Percentiles rank a stretch among this genome's conserved stretches.
These are phyloP conservation scores for Epinotia bilunana DNA, from an alignment of 2,888 invertebrate genomes.

Conservation along the genomic window DNA sequence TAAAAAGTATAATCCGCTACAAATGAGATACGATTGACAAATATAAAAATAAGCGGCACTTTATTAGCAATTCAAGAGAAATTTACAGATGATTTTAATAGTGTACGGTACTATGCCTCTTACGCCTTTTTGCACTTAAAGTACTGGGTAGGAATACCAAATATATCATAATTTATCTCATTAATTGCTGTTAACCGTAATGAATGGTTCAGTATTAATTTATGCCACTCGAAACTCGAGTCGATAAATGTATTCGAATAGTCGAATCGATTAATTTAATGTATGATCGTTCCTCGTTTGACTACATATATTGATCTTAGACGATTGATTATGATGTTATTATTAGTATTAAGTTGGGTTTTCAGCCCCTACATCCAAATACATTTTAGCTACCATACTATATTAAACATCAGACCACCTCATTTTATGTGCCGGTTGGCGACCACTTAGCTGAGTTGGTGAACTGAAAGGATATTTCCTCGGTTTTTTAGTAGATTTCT, in stretches of 20 bases:
- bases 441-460: no score
- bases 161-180: constrained; percentile 59
- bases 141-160: constrained; percentile 51
- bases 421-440: no score
- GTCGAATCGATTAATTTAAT: constrained; percentile 53
- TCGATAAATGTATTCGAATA: constrained; percentile 51
- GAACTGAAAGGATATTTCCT: no score
- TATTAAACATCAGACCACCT: no score
- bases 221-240: constrained; percentile 51
- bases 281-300: constrained; percentile 49
- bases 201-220: constrained; percentile 56
- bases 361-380: not conserved
- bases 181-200: constrained; percentile 60
- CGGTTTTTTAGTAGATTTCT: no score
- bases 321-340: constrained; percentile 19
- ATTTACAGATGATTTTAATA: not conserved
- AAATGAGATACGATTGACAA: constrained; percentile 51
- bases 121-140: not conserved
- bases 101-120: not conserved
- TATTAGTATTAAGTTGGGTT: not conserved
- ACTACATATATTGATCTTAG: constrained; percentile 40
- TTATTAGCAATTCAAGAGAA: constrained; percentile 4
- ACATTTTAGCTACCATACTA: no score
- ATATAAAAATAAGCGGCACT: constrained; percentile 1
- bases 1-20: constrained; percentile 53